These are phyloP conservation scores for Ctenosaura bakeri DNA, from an alignment of 2,797 vertebrate genomes.

Conservation along the genomic window DNA sequence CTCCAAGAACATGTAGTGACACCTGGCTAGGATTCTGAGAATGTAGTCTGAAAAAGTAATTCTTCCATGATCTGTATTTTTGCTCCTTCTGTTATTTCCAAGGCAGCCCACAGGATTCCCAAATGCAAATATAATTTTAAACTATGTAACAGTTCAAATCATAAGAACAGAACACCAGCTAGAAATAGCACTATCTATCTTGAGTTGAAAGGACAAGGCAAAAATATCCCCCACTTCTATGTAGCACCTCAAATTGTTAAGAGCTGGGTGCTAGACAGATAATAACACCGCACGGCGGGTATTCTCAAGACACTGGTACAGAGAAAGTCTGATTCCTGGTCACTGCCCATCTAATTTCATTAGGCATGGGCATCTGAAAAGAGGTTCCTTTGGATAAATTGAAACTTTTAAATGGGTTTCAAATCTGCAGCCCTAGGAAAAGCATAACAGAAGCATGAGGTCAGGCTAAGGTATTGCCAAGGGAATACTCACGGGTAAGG, in stretches of 20 bases:
- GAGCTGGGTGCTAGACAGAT: background rate
- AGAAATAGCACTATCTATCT: too few species aligned
- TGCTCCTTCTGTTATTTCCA: background rate
- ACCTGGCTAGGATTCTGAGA: too few species aligned
- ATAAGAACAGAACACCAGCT: too few species aligned
- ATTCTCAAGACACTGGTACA: background rate
- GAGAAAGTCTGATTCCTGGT: background rate
- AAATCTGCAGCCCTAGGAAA: background rate
- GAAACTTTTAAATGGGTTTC: background rate
- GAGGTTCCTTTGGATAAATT: background rate
- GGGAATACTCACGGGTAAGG: conserved; percentile 85
- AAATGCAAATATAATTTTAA: background rate
- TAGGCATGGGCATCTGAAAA: background rate
- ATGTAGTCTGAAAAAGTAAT: too few species aligned
- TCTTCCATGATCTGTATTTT: too few species aligned
- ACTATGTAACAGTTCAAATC: too few species aligned
- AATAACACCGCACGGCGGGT: background rate
- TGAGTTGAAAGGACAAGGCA: background rate
- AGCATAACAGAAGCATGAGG: background rate
- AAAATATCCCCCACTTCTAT: too few species aligned
- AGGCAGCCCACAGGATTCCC: background rate
- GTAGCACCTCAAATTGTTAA: background rate
- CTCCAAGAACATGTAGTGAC: too few species aligned
- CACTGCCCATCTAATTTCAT: background rate
- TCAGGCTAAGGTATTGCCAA: too few species aligned